Conservation (phyloP, 2,888 invertebrate genomes). For the Limnephilus rhombicus region DNA sequence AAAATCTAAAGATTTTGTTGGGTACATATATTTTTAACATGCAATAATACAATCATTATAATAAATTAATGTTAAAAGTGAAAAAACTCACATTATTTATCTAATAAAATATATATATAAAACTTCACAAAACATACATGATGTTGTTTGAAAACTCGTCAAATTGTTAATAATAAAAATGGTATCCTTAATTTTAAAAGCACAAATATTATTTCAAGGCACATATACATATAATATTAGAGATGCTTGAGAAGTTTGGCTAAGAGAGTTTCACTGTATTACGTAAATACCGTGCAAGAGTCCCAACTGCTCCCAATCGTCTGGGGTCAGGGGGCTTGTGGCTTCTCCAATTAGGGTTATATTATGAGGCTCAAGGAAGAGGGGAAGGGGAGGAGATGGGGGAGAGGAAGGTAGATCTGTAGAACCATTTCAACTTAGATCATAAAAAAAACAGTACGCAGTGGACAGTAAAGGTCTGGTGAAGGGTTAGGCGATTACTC, state of each 20-base stretch:
- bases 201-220: background rate
- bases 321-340: no score
- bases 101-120: background rate
- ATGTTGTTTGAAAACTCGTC: background rate
- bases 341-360: background rate
- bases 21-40: background rate
- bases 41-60: background rate
- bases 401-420: no score
- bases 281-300: no score
- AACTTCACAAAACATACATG: background rate
- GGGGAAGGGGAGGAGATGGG: background rate
- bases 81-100: background rate
- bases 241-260: background rate
- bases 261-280: no score
- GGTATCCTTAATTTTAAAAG: background rate
- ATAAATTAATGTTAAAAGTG: background rate
- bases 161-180: background rate
- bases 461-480: no score
- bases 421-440: no score
- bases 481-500: no score
- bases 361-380: background rate
- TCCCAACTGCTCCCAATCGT: no score
- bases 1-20: no score
- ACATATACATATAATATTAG: background rate
- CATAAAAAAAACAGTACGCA: no score